Evolutionary conservation across 2,797 vertebrate genomes (phyloP).

Genomic region (Propithecus deckenii): DNA sequence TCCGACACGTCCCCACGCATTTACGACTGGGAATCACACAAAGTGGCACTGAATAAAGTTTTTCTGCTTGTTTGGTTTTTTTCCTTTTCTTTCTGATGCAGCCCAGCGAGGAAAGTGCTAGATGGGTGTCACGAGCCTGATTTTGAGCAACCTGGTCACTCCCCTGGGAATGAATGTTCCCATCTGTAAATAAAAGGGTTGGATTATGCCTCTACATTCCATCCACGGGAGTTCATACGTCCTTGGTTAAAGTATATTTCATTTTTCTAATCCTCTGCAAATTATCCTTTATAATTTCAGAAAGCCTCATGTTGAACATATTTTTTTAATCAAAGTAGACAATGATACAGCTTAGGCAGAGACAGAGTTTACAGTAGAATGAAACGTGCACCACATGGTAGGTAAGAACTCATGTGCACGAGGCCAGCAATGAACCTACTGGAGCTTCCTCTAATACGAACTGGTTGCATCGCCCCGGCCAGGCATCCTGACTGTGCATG

Average conservation of each 20-base stretch:
- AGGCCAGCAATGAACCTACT: rapidly evolving
- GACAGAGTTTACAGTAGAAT: rapidly evolving
- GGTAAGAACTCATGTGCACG: rapidly evolving
- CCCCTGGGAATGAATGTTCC: background rate
- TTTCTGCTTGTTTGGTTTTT: background rate
- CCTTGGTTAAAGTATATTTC: background rate
- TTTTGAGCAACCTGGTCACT: background rate
- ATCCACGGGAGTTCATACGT: background rate
- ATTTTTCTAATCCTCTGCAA: background rate
- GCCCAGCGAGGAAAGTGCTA: background rate
- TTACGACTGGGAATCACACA: background rate
- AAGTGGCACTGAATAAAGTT: background rate
- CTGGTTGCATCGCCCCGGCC: background rate
- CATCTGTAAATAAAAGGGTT: background rate
- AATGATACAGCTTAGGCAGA: background rate
- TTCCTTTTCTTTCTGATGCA: background rate
- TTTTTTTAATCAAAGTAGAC: background rate
- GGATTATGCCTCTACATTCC: rapidly evolving
- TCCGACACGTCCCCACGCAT: rapidly evolving
- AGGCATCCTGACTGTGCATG: background rate
- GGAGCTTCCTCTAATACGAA: rapidly evolving
- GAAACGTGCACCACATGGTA: rapidly evolving
- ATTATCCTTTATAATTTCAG: background rate
- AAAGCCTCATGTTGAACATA: background rate
- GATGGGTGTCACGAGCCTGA: background rate